Conservation (phyloP, 2,797 vertebrate genomes). For the Falco biarmicus region DNA sequence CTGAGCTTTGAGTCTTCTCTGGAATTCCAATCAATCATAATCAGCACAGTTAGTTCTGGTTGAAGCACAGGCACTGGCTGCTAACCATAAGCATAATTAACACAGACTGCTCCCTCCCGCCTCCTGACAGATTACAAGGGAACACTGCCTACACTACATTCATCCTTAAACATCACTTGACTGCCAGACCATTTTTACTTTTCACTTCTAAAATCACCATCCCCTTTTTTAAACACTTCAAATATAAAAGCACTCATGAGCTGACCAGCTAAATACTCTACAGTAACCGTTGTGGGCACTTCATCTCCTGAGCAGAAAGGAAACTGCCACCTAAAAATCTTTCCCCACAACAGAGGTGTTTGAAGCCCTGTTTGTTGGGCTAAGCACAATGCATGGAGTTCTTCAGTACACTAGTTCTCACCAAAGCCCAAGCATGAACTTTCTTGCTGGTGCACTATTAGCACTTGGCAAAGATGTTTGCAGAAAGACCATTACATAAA, state of each 20-base stretch:
- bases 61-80: conserved; percentile 18
- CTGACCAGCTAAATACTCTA: not conserved
- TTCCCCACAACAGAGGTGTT: not conserved
- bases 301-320: not conserved
- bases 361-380: not conserved
- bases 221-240: not conserved
- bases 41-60: not conserved
- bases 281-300: not conserved
- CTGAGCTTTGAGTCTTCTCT: not conserved
- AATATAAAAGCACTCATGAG: not conserved
- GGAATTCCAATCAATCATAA: conserved; percentile 23
- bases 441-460: not conserved
- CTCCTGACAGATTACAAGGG: not conserved
- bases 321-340: not conserved
- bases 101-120: not conserved
- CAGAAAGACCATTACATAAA: not conserved
- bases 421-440: not conserved
- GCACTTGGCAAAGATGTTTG: not conserved
- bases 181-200: not conserved
- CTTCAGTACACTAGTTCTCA: not conserved
- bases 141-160: not conserved
- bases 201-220: not conserved
- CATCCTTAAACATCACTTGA: not conserved
- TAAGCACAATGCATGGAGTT: not conserved
- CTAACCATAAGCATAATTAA: not conserved